Evolutionary conservation across 2,797 vertebrate genomes (phyloP), one percentile per base, ranked within the genome.

Genomic region (Oceanodroma leucorhoa): DNA sequence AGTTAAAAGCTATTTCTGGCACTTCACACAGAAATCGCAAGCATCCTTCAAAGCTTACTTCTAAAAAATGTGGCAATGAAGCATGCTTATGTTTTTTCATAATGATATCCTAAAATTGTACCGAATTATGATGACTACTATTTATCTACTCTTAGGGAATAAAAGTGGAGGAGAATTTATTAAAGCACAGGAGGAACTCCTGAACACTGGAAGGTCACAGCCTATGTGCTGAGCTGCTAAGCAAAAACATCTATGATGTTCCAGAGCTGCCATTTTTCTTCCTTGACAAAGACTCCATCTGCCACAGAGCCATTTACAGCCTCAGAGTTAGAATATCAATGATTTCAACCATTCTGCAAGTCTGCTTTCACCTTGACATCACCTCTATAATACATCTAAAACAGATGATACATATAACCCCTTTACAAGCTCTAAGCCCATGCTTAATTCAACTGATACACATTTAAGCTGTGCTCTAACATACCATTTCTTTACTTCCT

Each of bases 211-310:
- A 99, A 99, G 98, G 98, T 99, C 99, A 99, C 96, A 97, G 97
- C 93, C 98, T 96, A 94, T 97, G 96, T 96, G 98, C 97, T 94
- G 94, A 98, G 98, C 97, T 97, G 98, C 98, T 98, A 76, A 97
- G 98, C 96, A 98, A 97, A 98, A 98, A 97, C 97, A 98, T 97
- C 98, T 97, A 97, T 85, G 98, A 97, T 97, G 98, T 96, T 98
- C 98, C 98, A 96, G 97, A 98, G 97, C 98, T 99, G 98, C 98
- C 98, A 99, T 99, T 99, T 99, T 98, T 99, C 99, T 99, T 99
- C 97, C 97, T 98, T 99, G 99, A 99, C 99, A 99, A 99, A 99
- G 99, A 98, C 98, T 99, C 99, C 99, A 99, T 99, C 99, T 99
- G 99, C 99, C 98, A 98, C 98, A 72, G 95, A 98, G 98, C 98